Conservation (phyloP, 2,888 invertebrate genomes). For the Amiota minor region DNA sequence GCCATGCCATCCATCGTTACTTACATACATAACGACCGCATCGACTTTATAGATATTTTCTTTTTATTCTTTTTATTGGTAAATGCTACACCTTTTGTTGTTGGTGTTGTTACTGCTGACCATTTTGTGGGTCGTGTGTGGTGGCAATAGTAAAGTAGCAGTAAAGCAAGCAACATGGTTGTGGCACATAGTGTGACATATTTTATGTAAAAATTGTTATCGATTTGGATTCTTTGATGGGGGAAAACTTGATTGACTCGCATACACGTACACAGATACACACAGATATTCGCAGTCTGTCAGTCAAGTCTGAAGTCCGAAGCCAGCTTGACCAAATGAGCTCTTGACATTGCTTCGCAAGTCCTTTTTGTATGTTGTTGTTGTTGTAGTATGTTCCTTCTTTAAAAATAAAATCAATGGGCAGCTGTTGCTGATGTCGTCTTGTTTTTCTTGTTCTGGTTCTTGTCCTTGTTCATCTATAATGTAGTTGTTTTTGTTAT, state of each 20-base stretch:
- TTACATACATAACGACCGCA: neutral
- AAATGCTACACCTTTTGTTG: conserved; percentile 20
- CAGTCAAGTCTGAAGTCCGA: conserved; percentile 42
- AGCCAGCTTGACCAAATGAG: conserved; percentile 50
- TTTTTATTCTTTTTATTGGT: conserved; percentile 16
- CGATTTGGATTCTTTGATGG: neutral
- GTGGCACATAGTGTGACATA: conserved; percentile 20
- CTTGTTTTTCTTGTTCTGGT: neutral
- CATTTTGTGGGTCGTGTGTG: neutral
- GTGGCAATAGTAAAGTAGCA: neutral
- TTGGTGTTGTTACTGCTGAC: neutral
- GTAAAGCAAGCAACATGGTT: neutral
- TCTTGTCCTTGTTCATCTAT: neutral
- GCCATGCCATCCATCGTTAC: neutral
- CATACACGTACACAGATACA: neutral
- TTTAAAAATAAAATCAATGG: conserved; percentile 28
- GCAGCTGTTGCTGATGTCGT: conserved; percentile 58
- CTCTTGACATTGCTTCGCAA: conserved; percentile 28
- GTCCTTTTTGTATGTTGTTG: conserved; percentile 36
- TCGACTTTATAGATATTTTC: conserved; percentile 12
- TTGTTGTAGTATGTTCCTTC: neutral
- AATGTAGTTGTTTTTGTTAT: neutral
- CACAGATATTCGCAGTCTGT: conserved; percentile 16
- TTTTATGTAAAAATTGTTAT: conserved; percentile 20
- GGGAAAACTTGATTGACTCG: neutral